These are phyloP conservation scores for Gallirallus australis DNA, from an alignment of 2,797 vertebrate species.

Conservation along the genomic window DNA sequence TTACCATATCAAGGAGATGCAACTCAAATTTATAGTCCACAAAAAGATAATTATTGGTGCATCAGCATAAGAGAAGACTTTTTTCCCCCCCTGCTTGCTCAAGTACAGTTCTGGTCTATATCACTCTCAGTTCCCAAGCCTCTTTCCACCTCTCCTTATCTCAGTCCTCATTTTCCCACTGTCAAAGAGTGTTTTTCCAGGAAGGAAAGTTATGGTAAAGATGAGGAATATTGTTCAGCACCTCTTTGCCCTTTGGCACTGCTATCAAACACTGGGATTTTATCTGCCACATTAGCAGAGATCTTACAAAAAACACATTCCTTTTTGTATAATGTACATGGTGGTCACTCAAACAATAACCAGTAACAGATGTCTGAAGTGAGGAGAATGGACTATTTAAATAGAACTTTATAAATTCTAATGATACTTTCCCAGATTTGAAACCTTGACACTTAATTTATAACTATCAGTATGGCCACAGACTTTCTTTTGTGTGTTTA, in stretches of 20 bases:
- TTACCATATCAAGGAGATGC: not conserved
- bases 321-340: conserved; percentile 79
- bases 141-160: conserved; percentile 84
- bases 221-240: conserved; percentile 69
- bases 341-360: conserved; percentile 88
- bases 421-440: conserved; percentile 63
- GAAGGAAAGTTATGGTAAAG: conserved; percentile 63
- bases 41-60: conserved; percentile 72
- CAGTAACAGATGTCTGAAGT: conserved; percentile 84
- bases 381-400: conserved; percentile 82
- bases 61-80: conserved; percentile 58
- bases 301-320: conserved; percentile 83
- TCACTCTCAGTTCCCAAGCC: conserved; percentile 87
- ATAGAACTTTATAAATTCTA: conserved; percentile 70
- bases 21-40: conserved; percentile 55
- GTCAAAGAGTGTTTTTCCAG: conserved; percentile 78
- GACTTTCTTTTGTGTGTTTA: conserved; percentile 16
- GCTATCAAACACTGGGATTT: conserved; percentile 75
- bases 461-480: conserved; percentile 39
- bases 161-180: conserved; percentile 74
- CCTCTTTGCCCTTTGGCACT: conserved; percentile 83
- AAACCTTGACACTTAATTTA: conserved; percentile 66
- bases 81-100: conserved; percentile 54
- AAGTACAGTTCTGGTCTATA: conserved; percentile 80
- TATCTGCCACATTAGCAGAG: conserved; percentile 42